These are phyloP conservation scores for Rhea pennata DNA, from an alignment of 2,113 vertebrate genomes.

Conservation along the genomic window DNA sequence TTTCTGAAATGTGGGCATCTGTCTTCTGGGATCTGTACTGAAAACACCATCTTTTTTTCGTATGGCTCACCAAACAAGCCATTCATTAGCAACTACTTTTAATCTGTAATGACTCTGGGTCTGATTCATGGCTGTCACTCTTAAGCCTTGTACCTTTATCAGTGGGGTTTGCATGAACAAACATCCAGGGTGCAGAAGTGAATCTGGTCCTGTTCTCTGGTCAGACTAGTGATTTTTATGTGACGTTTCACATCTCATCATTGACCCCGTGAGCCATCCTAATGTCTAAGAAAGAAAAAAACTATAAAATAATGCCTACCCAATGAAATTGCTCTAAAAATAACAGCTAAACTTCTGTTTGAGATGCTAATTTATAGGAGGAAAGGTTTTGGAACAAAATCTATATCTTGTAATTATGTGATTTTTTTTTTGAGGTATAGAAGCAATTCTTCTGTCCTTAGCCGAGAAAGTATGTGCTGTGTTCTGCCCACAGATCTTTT, in stretches of 20 bases:
- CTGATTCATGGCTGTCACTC: neutral
- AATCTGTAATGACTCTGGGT: neutral
- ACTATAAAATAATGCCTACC: neutral
- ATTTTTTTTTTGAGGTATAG: neutral
- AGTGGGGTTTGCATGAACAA: neutral
- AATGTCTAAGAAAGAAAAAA: neutral
- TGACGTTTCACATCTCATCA: neutral
- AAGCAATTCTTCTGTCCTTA: neutral
- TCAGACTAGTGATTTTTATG: neutral
- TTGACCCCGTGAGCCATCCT: neutral
- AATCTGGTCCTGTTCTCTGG: neutral
- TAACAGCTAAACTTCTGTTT: neutral
- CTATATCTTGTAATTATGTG: neutral
- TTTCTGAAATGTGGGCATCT: constrained; percentile 66
- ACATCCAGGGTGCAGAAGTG: neutral
- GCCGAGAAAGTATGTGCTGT: neutral
- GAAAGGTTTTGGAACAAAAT: constrained; percentile 12
- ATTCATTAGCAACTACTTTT: constrained; percentile 41
- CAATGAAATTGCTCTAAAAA: constrained; percentile 10
- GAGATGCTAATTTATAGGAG: constrained; percentile 20
- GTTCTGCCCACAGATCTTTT: constrained; percentile 18
- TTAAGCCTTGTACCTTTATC: neutral
- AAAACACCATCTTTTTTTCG: constrained; percentile 64
- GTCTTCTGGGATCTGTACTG: constrained; percentile 55
- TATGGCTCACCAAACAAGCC: constrained; percentile 50